Evolutionary conservation across 30 jellyfish, hydroid and myxozoan species (phyloP).

Genomic region (Cassiopea andromeda): DNA sequence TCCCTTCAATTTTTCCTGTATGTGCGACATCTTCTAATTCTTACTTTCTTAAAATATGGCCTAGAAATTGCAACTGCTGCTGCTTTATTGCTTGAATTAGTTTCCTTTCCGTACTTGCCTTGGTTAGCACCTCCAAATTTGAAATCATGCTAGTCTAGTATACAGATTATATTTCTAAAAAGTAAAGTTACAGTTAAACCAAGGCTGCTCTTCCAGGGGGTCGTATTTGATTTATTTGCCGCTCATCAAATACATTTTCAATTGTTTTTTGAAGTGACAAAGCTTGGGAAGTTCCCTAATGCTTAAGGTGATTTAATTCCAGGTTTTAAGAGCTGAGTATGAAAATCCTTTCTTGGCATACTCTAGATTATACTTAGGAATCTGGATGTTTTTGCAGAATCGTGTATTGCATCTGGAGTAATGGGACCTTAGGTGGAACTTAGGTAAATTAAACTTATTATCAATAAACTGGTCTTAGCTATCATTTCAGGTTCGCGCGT

Average conservation of each 20-base stretch:
- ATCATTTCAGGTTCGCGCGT: not conserved
- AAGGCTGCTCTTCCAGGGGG: too few species aligned
- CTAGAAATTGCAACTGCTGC: not conserved
- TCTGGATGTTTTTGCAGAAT: too few species aligned
- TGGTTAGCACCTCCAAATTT: not conserved
- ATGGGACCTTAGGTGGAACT: not conserved
- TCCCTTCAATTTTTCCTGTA: not conserved
- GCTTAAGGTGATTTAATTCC: too few species aligned
- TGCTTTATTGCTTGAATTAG: not conserved
- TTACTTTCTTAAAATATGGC: not conserved
- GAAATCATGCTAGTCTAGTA: not conserved
- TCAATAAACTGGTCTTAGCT: not conserved
- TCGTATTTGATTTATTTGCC: too few species aligned
- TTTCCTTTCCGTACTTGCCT: not conserved
- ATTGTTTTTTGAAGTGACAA: too few species aligned
- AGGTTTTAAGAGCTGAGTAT: too few species aligned
- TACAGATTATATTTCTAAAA: not conserved
- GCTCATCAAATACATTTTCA: too few species aligned
- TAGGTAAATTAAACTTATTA: not conserved
- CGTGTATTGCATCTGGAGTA: too few species aligned
- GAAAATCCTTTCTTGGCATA: too few species aligned
- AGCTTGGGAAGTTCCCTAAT: too few species aligned
- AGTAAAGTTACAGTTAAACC: not conserved
- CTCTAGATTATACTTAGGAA: too few species aligned
- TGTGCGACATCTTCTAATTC: not conserved